Evolutionary conservation across 2,888 invertebrate genomes (phyloP).

Genomic region (Netelia fuscicornis): DNA sequence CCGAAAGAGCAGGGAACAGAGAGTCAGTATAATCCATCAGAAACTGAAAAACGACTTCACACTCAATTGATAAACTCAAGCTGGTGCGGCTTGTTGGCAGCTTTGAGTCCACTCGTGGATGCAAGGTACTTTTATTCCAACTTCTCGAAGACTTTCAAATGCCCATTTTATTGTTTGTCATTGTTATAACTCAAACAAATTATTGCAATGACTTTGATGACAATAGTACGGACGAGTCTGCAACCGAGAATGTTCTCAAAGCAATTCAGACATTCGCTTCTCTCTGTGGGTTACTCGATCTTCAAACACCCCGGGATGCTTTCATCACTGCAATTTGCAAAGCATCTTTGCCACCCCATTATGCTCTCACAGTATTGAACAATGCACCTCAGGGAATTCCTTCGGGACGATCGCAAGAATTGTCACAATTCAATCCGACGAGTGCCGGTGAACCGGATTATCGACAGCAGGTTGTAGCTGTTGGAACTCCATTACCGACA

Average conservation of each 20-base stretch:
- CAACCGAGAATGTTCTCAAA: slow-evolving; percentile 96
- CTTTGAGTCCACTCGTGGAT: slow-evolving; percentile 95
- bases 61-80: slow-evolving; percentile 95
- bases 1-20: slow-evolving; percentile 82
- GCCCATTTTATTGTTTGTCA: not conserved
- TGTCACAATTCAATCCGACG: slow-evolving; percentile 75
- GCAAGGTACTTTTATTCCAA: slow-evolving; percentile 87
- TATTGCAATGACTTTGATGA: not conserved
- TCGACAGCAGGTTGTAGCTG: slow-evolving; percentile 97
- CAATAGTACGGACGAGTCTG: slow-evolving; percentile 94
- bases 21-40: slow-evolving; percentile 84
- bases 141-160: not conserved
- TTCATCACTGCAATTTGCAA: slow-evolving; percentile 98
- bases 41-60: slow-evolving; percentile 86
- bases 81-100: slow-evolving; percentile 97
- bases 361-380: slow-evolving; percentile 95
- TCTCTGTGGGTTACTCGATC: slow-evolving; percentile 93
- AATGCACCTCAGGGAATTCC: slow-evolving; percentile 87
- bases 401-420: slow-evolving; percentile 81
- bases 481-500: slow-evolving; percentile 97
- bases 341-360: slow-evolving; percentile 97
- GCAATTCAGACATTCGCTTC: slow-evolving; percentile 96
- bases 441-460: slow-evolving; percentile 90
- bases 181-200: not conserved
- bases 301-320: slow-evolving; percentile 94